These are phyloP conservation scores for Amniataba percoides DNA, from an alignment of 2,797 vertebrate genomes.

Conservation along the genomic window DNA sequence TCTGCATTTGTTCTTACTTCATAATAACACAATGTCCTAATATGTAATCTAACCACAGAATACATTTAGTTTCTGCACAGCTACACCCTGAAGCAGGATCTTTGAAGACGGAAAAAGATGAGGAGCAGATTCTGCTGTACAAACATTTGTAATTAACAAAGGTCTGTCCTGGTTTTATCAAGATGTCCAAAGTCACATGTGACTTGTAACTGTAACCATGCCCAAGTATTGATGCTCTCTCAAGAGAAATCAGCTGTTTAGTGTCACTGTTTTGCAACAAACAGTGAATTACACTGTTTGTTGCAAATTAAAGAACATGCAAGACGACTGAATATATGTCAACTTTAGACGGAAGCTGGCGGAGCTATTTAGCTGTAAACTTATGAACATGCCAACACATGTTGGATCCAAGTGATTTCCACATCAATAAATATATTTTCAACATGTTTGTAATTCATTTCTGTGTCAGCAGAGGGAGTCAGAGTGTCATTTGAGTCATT, in stretches of 20 bases:
- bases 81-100: background rate
- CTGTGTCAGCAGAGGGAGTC: constrained; percentile 57
- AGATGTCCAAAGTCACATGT: background rate
- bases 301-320: background rate
- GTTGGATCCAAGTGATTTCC: background rate
- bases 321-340: background rate
- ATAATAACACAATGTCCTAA: background rate
- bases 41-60: background rate
- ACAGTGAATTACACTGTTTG: too few species aligned
- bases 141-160: background rate
- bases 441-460: background rate
- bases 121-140: background rate
- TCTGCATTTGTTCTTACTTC: background rate
- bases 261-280: background rate
- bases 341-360: background rate
- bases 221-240: background rate
- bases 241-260: background rate
- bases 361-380: background rate
- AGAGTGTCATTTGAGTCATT: constrained; percentile 14
- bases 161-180: background rate
- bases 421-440: background rate
- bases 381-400: background rate
- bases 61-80: background rate
- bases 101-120: background rate
- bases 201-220: background rate